Conservation (phyloP, 1,140 invertebrate genomes). For the Eriocheir sinensis region DNA sequence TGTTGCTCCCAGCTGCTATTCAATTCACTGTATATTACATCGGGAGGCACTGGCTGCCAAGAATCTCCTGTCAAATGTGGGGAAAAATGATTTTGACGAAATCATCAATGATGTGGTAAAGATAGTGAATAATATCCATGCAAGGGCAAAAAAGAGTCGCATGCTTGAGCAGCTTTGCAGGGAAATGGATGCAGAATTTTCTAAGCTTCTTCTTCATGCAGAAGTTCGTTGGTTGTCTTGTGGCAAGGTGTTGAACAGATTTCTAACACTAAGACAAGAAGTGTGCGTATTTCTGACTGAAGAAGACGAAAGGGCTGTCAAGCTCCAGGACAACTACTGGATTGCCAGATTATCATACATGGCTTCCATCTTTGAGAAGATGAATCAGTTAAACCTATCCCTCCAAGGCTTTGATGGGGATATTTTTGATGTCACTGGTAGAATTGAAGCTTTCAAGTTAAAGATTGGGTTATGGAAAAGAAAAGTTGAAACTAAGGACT, state of each 20-base stretch:
- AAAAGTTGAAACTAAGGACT: slow-evolving; percentile 25
- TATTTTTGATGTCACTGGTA: no score
- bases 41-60: slow-evolving; percentile 31
- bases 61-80: slow-evolving; percentile 32
- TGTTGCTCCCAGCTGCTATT: neutral
- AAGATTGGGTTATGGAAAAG: slow-evolving; percentile 37
- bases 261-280: no score
- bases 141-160: slow-evolving; percentile 27
- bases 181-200: slow-evolving; percentile 30
- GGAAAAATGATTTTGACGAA: slow-evolving; percentile 29
- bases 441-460: no score
- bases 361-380: slow-evolving; percentile 18
- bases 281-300: neutral
- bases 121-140: slow-evolving; percentile 35
- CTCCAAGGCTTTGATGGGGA: neutral
- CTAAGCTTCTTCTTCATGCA: neutral
- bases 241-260: neutral
- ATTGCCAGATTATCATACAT: slow-evolving; percentile 13
- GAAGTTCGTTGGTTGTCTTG: no score
- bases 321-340: slow-evolving; percentile 37
- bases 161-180: slow-evolving; percentile 27
- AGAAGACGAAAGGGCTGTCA: slow-evolving; percentile 14
- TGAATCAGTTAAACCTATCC: slow-evolving; percentile 35
- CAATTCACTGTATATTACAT: slow-evolving; percentile 12
- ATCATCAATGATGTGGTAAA: slow-evolving; percentile 21